These are phyloP conservation scores for Amphimallon solstitiale DNA, from an alignment of 2,888 invertebrate genomes.

Conservation along the genomic window DNA sequence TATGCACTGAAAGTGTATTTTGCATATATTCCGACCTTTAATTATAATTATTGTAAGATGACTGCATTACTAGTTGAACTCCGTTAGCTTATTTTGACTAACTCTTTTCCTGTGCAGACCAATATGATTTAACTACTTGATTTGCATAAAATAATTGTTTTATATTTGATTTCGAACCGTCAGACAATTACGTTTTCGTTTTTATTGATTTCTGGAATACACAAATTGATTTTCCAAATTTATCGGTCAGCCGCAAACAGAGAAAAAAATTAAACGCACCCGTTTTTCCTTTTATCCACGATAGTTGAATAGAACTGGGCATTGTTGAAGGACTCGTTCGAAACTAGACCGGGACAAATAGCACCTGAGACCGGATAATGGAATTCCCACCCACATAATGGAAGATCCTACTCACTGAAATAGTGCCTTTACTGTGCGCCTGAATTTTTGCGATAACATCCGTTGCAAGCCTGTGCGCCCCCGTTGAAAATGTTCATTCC, in stretches of 20 bases:
- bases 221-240: no score
- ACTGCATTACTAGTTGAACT: no score
- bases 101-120: no score
- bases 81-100: no score
- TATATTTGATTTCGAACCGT: no score
- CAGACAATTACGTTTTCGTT: no score
- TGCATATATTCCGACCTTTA: no score
- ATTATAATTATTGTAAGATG: no score
- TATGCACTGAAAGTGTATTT: no score
- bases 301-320: slow-evolving; percentile 18
- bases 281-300: slow-evolving; percentile 12
- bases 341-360: slow-evolving; percentile 29
- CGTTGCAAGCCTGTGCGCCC: neutral
- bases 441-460: slow-evolving; percentile 40
- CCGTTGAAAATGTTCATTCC: neutral
- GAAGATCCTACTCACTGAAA: slow-evolving; percentile 41
- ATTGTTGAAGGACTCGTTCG: slow-evolving; percentile 1
- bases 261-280: slow-evolving; percentile 12
- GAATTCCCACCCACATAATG: slow-evolving; percentile 38
- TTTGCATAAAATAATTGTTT: no score
- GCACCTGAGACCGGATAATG: slow-evolving; percentile 45
- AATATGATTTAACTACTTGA: no score
- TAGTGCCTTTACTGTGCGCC: slow-evolving; percentile 38
- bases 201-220: no score
- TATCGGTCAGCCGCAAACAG: neutral